phyloP scores from a whole-genome alignment of 2,797 vertebrate species.

The Chaunax sp. region DNA sequence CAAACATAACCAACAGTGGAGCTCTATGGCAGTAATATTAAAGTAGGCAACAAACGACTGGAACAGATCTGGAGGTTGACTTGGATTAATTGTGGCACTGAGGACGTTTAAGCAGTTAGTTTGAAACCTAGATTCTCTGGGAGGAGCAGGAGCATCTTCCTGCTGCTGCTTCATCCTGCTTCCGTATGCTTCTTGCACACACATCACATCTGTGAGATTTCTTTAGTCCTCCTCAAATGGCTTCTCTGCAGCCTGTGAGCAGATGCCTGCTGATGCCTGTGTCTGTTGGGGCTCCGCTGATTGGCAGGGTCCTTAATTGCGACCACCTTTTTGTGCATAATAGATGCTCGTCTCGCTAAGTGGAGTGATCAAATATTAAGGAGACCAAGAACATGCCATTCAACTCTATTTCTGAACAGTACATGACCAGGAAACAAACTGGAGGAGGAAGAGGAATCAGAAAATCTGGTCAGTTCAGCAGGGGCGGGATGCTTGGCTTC shows the following conservation, averaged over 20 bases:
- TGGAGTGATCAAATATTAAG: conserved; percentile 76
- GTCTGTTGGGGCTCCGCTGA: conserved; percentile 47
- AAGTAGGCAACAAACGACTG: not conserved
- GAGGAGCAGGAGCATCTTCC: conserved; percentile 3
- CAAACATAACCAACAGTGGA: too few species aligned
- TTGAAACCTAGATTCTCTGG: conserved; percentile 9
- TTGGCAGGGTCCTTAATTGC: conserved; percentile 68
- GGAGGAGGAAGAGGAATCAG: conserved; percentile 15
- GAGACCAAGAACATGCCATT: conserved; percentile 23
- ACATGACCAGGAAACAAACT: conserved; percentile 29
- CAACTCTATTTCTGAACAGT: conserved; percentile 43
- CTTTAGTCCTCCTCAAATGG: not conserved
- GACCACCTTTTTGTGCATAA: conserved; percentile 73
- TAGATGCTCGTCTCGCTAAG: conserved; percentile 69
- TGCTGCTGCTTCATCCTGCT: conserved; percentile 6
- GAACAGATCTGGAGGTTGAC: not conserved
- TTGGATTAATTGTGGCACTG: not conserved
- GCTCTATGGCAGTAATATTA: not conserved
- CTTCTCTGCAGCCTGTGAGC: conserved; percentile 3
- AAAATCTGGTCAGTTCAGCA: conserved; percentile 15
- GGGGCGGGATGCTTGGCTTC: conserved; percentile 16
- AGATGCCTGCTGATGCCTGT: conserved; percentile 36
- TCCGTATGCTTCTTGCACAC: conserved; percentile 25
- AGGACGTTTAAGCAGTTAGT: conserved; percentile 18
- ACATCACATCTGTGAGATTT: too few species aligned